Conservation (phyloP, 2,113 vertebrate genomes). For the Formicarius rufipectus region DNA sequence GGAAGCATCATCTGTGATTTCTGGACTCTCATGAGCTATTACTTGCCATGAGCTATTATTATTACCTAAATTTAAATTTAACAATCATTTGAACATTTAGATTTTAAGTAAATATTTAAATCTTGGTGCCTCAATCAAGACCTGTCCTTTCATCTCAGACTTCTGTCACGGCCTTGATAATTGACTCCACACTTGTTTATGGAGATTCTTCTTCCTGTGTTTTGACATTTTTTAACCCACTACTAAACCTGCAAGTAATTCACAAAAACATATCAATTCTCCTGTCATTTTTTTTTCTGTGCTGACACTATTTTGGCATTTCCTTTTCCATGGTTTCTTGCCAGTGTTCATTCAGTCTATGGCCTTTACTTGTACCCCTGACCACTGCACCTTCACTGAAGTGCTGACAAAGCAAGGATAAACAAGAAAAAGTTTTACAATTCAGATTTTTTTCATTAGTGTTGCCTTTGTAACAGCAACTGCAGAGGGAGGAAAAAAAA, state of each 20-base stretch:
- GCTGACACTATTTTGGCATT: not conserved
- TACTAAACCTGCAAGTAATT: slow-evolving; percentile 6
- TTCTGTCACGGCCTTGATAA: not conserved
- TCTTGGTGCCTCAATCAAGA: not conserved
- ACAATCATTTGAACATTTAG: slow-evolving; percentile 2
- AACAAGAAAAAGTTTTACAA: not conserved
- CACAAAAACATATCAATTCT: slow-evolving; percentile 27
- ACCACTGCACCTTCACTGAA: not conserved
- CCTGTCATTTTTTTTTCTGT: not conserved
- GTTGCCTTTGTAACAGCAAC: not conserved
- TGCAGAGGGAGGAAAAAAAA: too few relatives aligned
- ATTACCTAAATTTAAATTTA: not conserved
- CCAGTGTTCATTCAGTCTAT: not conserved
- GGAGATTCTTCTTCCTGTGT: slow-evolving; percentile 34
- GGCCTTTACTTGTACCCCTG: not conserved
- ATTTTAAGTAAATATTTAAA: not conserved
- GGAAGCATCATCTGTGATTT: not conserved
- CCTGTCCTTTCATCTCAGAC: not conserved
- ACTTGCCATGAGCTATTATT: not conserved
- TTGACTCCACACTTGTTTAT: slow-evolving; percentile 22
- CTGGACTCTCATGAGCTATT: not conserved
- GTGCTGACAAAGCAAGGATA: not conserved
- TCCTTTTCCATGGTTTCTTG: not conserved
- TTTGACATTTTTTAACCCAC: slow-evolving; percentile 12
- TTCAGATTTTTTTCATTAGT: not conserved